Evolutionary conservation across 2,113 vertebrate species (phyloP).

Genomic region (Hippocampus zosterae): DNA sequence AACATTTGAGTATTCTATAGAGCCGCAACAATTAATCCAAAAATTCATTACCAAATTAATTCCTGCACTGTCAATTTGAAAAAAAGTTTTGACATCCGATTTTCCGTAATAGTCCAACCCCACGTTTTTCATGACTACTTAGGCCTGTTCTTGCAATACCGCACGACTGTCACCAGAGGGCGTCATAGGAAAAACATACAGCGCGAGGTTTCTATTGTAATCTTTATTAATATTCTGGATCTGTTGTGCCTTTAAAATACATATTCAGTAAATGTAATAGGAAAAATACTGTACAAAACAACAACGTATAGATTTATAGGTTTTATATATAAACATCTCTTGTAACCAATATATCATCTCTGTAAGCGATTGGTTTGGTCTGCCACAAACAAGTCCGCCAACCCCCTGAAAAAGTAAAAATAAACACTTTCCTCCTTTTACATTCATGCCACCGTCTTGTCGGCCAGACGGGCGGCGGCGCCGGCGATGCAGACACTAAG

Average conservation of each 20-base stretch:
- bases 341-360: slow-evolving; percentile 79
- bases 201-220: slow-evolving; percentile 33
- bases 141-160: no score
- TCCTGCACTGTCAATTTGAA: no score
- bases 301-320: slow-evolving; percentile 77
- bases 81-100: no score
- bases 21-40: no score
- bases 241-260: slow-evolving; percentile 87
- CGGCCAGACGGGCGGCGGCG: slow-evolving; percentile 3
- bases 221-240: slow-evolving; percentile 65
- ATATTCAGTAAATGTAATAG: slow-evolving; percentile 82
- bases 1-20: no score
- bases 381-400: slow-evolving; percentile 75
- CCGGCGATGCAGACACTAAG: slow-evolving; percentile 39
- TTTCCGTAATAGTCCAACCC: no score
- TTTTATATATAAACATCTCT: slow-evolving; percentile 87
- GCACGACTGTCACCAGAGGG: no score
- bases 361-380: slow-evolving; percentile 68
- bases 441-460: slow-evolving; percentile 78
- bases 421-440: slow-evolving; percentile 65
- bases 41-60: no score
- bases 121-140: no score
- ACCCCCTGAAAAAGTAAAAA: slow-evolving; percentile 23
- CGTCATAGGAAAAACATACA: neutral
- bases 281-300: slow-evolving; percentile 98